phyloP scores from a whole-genome alignment of 2,888 invertebrate genomes.

The Nephrotoma flavescens region DNA sequence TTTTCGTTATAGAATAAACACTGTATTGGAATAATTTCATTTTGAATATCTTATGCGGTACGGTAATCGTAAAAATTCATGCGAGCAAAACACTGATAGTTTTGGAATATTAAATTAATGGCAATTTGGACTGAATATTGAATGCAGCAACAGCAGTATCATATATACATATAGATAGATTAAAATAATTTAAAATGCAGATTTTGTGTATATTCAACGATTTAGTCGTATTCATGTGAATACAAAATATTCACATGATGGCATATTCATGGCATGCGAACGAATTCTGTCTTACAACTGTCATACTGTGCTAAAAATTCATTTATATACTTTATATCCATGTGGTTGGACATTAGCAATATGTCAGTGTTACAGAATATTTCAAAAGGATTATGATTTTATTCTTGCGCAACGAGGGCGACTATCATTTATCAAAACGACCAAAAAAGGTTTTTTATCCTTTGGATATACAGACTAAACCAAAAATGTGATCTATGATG shows the following conservation, averaged over 20 bases:
- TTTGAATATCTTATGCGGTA: too few species aligned
- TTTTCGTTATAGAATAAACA: too few species aligned
- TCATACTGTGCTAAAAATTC: not conserved
- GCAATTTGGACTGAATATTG: not conserved
- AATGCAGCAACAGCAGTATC: not conserved
- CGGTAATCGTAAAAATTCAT: too few species aligned
- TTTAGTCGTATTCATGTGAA: too few species aligned
- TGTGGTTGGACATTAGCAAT: not conserved
- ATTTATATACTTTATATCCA: not conserved
- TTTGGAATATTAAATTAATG: not conserved
- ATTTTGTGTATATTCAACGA: too few species aligned
- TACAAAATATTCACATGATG: too few species aligned
- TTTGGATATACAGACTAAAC: not conserved
- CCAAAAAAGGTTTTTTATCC: not conserved
- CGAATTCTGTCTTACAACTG: not conserved
- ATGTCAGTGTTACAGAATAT: not conserved
- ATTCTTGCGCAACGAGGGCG: not conserved
- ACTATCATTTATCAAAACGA: not conserved
- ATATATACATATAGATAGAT: too few species aligned
- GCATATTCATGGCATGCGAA: not conserved
- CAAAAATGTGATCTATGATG: not conserved
- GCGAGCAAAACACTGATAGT: not conserved
- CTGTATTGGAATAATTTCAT: too few species aligned
- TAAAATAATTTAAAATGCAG: too few species aligned
- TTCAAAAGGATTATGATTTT: not conserved